Evolutionary conservation across 1,140 invertebrate genomes (phyloP).

Genomic region (Papilio xuthus): DNA sequence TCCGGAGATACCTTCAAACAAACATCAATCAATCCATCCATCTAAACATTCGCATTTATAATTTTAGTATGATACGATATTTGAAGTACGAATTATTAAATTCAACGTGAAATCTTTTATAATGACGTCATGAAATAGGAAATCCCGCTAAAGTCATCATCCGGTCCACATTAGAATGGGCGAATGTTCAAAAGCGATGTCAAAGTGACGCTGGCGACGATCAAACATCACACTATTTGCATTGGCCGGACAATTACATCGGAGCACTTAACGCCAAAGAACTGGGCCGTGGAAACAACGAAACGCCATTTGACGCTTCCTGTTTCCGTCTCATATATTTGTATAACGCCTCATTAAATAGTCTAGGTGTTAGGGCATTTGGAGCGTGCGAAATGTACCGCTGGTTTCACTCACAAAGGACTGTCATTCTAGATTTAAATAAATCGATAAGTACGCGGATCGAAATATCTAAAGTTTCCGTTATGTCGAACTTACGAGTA

Average conservation of each 20-base stretch:
- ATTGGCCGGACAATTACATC: conserved; percentile 75
- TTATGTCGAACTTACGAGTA: too few relatives aligned
- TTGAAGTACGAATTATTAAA: neutral
- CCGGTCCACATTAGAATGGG: conserved; percentile 53
- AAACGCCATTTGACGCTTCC: conserved; percentile 80
- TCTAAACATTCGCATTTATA: too few relatives aligned
- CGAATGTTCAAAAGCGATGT: conserved; percentile 45
- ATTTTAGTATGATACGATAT: too few relatives aligned
- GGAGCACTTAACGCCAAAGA: conserved; percentile 71
- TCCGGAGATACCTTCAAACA: too few relatives aligned
- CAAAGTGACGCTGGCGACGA: conserved; percentile 51
- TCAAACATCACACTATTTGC: conserved; percentile 74
- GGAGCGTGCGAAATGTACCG: conserved; percentile 53
- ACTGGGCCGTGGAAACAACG: conserved; percentile 75
- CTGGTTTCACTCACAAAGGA: conserved; percentile 3
- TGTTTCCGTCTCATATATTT: conserved; percentile 73
- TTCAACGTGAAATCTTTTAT: neutral
- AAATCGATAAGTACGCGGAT: neutral
- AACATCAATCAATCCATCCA: too few relatives aligned
- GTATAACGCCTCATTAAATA: conserved; percentile 57
- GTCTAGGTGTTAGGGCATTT: conserved; percentile 52
- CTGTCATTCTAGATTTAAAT: neutral
- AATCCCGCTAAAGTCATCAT: conserved; percentile 58
- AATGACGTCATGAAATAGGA: conserved; percentile 46
- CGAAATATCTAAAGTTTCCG: neutral